Evolutionary conservation across 2,797 vertebrate genomes (phyloP).

Genomic region (Nasua narica): DNA sequence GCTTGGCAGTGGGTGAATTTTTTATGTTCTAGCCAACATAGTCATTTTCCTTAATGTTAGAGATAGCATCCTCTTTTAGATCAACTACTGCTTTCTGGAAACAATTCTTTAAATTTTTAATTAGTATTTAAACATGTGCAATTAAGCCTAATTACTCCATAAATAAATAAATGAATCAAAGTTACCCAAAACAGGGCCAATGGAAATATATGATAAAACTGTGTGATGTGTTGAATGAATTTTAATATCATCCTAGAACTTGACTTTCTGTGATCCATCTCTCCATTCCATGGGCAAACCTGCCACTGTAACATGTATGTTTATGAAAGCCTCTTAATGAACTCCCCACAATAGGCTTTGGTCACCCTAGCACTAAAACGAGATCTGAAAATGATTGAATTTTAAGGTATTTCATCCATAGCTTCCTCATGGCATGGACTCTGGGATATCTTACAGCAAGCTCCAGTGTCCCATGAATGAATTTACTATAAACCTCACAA

Average conservation of each 20-base stretch:
- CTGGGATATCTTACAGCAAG: not conserved
- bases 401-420: not conserved
- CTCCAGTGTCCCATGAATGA: not conserved
- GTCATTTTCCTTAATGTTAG: not conserved
- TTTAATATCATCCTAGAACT: not conserved
- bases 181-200: not conserved
- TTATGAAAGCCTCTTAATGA: conserved; percentile 16
- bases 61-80: not conserved
- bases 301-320: not conserved
- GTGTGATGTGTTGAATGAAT: not conserved
- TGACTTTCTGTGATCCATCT: not conserved
- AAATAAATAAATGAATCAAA: not conserved
- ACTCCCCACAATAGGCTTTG: not conserved
- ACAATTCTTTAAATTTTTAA: conserved; percentile 15
- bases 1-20: not conserved
- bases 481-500: conserved; percentile 3
- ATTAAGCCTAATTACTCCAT: not conserved
- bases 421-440: not conserved
- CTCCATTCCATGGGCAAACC: not conserved
- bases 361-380: conserved; percentile 27
- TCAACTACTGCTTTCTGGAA: conserved; percentile 16
- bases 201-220: not conserved
- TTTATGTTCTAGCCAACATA: not conserved
- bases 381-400: not conserved
- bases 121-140: conserved; percentile 31